A percentile compares a stretch with the other conserved stretches of the same genome.
These are phyloP conservation scores for Lasioglossum oenotherae DNA, from an alignment of 2,888 invertebrate genomes.

Conservation along the genomic window DNA sequence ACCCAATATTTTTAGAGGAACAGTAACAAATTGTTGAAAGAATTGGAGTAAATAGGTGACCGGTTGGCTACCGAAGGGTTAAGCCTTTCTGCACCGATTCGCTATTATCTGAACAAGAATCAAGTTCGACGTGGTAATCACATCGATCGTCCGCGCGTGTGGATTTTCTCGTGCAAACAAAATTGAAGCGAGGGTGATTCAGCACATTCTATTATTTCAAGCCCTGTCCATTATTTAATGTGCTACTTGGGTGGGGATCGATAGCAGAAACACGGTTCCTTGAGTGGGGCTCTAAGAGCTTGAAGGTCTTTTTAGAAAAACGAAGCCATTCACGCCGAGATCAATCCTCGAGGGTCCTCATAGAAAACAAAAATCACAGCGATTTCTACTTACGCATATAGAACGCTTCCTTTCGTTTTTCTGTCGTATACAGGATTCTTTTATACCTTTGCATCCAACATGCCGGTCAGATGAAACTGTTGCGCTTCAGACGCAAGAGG, in stretches of 20 bases:
- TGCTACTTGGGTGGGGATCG: not conserved
- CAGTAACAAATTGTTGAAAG: too few species aligned
- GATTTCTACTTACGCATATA: not conserved
- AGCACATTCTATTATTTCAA: constrained; percentile 15
- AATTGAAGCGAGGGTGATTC: not conserved
- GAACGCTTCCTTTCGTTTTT: not conserved
- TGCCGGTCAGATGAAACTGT: not conserved
- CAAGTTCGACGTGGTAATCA: not conserved
- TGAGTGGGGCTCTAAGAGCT: not conserved
- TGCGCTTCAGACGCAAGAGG: not conserved
- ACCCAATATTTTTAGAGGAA: too few species aligned
- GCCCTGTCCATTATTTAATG: not conserved
- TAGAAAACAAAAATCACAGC: not conserved
- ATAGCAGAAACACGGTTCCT: constrained; percentile 7
- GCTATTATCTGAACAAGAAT: not conserved
- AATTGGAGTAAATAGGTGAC: too few species aligned
- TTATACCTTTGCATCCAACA: not conserved
- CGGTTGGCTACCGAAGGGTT: too few species aligned
- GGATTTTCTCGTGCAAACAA: not conserved
- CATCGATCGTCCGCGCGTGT: not conserved
- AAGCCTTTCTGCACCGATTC: not conserved
- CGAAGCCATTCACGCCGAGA: not conserved
- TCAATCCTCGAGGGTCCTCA: not conserved
- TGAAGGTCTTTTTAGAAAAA: not conserved
- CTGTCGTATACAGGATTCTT: not conserved